A percentile compares a stretch with the other conserved stretches of the same genome.
phyloP scores from a whole-genome alignment of 2,888 invertebrate species.

The Drosophila setosimentum region DNA sequence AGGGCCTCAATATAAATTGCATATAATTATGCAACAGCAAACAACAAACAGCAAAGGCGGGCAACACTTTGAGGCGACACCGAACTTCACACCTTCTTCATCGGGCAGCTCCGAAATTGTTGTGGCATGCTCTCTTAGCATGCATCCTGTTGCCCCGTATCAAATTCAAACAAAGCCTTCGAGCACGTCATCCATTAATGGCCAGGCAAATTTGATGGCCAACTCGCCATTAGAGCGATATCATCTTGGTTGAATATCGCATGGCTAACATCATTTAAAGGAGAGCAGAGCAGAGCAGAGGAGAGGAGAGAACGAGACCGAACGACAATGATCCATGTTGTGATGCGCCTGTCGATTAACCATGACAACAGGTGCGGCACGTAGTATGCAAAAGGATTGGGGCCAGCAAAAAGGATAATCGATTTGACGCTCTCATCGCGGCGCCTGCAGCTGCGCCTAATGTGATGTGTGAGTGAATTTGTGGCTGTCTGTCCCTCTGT shows the following conservation, averaged over 20 bases:
- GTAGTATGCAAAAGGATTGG: constrained; percentile 74
- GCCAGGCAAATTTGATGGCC: constrained; percentile 54
- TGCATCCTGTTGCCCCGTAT: constrained; percentile 40
- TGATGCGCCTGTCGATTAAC: constrained; percentile 67
- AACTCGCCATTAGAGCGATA: constrained; percentile 73
- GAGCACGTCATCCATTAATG: constrained; percentile 54
- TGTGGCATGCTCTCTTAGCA: constrained; percentile 27
- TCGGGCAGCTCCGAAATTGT: constrained; percentile 12
- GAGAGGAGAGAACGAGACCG: constrained; percentile 4
- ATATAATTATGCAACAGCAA: constrained; percentile 73
- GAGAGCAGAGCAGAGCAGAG: neutral
- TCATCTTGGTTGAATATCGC: constrained; percentile 44
- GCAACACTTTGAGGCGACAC: constrained; percentile 32
- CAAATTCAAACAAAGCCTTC: constrained; percentile 47
- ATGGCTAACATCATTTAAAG: constrained; percentile 61
- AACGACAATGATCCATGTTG: constrained; percentile 6
- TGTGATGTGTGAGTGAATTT: constrained; percentile 47
- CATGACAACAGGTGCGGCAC: constrained; percentile 79
- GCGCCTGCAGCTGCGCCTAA: constrained; percentile 75
- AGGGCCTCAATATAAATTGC: constrained; percentile 61
- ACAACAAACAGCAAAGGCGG: constrained; percentile 12
- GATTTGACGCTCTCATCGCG: constrained; percentile 56
- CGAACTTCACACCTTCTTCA: constrained; percentile 63
- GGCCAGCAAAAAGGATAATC: constrained; percentile 61
- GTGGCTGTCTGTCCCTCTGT: neutral